Evolutionary conservation across 2,888 invertebrate species (phyloP), one percentile per base, ranked within the genome.

Genomic region (Drosophila maculinotata): DNA sequence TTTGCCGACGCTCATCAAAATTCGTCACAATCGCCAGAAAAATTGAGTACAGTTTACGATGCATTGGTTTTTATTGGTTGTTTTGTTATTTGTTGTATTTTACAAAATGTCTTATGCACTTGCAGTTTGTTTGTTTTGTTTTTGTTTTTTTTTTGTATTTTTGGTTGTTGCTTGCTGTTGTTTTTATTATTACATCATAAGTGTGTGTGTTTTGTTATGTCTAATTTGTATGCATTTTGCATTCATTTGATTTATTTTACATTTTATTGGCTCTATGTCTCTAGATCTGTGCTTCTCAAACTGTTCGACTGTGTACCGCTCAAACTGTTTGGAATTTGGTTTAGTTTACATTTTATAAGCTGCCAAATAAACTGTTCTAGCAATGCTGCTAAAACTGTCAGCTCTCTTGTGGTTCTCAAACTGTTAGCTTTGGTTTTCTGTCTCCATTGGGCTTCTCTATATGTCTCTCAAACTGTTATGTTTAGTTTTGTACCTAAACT

Each of bases 31-130:
- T 5, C 45, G 47, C n/a, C 26, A 30, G 25, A 1, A 3, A 49
- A 38, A 28, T 59, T 42, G 26, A 36, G 26, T 51, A 66, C 56
- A 73, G 52, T 59, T 71, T 62, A 58, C 41, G 68, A 76, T 77
- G 71, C 54, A 67, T 69, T 58, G 45, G 31, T 38, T 80, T n/a
- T 69, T 58, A 63, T 70, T 69, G 33, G 30, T 39, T 56, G 28
- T 64, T 45, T 74, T 67, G 28, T 30, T 9, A 66, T 49, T 53
- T 71, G 52, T 66, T 63, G 69, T 69, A 78, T 75, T 74, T 74
- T 78, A 78, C 67, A 81, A 78, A 76, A 69, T 71, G 60, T 65
- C 64, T 76, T 69, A 66, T 72, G 58, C 53, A 63, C 44, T 69
- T 82, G 70, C 66, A 63, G 65, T 65, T 73, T 60, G 64, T 49